These are phyloP conservation scores for Acrocephalus arundinaceus DNA, from an alignment of 2,113 vertebrate genomes.

Conservation along the genomic window DNA sequence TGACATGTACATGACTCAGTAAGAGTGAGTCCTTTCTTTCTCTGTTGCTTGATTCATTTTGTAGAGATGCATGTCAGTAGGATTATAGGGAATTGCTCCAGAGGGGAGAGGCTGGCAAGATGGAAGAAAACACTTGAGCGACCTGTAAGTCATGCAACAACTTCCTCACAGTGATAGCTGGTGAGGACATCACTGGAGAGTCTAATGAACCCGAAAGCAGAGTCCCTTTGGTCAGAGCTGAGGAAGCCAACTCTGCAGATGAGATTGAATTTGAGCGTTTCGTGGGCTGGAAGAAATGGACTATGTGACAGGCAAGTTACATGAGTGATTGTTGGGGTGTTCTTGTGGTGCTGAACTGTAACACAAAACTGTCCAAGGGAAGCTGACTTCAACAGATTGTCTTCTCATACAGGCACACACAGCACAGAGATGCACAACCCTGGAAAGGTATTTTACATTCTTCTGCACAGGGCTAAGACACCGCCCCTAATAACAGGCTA, in stretches of 20 bases:
- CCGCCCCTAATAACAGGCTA: neutral
- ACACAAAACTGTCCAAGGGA: neutral
- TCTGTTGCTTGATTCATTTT: neutral
- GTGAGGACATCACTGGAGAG: neutral
- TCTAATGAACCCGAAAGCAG: neutral
- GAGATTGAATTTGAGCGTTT: neutral
- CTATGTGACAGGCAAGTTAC: neutral
- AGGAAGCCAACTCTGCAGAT: neutral
- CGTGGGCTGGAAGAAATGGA: fast-evolving
- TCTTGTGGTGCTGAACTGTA: neutral
- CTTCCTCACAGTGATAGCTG: neutral
- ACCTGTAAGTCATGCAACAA: neutral
- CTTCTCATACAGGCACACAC: neutral
- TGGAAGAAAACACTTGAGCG: neutral
- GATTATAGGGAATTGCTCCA: neutral
- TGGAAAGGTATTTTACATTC: neutral
- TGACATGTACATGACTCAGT: neutral
- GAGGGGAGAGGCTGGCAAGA: neutral
- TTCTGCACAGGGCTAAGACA: neutral
- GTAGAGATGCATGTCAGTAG: neutral
- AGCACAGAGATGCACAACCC: neutral
- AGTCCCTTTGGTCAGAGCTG: neutral
- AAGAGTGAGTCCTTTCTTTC: neutral
- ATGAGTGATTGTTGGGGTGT: neutral
- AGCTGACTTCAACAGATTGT: neutral